Conservation (phyloP, 2,113 vertebrate species). For the Butorides virescens region DNA sequence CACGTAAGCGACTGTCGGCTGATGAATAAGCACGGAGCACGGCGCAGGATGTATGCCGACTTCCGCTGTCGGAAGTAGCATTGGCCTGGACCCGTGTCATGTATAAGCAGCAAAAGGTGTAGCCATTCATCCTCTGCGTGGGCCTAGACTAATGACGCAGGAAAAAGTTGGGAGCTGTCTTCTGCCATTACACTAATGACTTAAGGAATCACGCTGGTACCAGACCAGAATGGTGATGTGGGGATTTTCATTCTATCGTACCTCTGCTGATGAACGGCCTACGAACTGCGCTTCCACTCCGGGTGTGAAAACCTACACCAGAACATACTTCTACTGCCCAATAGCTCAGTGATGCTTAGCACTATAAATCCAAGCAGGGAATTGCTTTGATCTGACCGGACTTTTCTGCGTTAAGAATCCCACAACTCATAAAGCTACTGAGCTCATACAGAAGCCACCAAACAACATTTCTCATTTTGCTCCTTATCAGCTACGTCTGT, state of each 20-base stretch:
- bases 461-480: background rate
- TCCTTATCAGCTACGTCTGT: background rate
- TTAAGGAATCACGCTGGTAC: rapidly evolving
- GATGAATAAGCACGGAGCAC: background rate
- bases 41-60: rapidly evolving
- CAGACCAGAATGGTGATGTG: background rate
- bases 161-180: background rate
- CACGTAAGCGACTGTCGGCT: background rate
- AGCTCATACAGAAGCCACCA: background rate
- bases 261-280: rapidly evolving
- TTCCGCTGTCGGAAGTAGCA: rapidly evolving
- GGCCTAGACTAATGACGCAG: rapidly evolving
- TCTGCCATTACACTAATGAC: background rate
- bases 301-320: background rate
- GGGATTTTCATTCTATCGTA: rapidly evolving
- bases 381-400: background rate
- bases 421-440: background rate
- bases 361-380: background rate
- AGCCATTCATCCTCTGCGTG: rapidly evolving
- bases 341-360: background rate
- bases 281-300: rapidly evolving
- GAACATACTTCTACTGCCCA: background rate
- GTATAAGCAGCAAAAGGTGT: background rate
- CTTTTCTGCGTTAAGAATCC: background rate
- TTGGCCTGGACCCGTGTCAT: background rate